Percentiles rank a stretch among this genome's conserved stretches.
These are phyloP conservation scores for Zootermopsis nevadensis DNA, from an alignment of 2,888 invertebrate genomes.

Conservation along the genomic window DNA sequence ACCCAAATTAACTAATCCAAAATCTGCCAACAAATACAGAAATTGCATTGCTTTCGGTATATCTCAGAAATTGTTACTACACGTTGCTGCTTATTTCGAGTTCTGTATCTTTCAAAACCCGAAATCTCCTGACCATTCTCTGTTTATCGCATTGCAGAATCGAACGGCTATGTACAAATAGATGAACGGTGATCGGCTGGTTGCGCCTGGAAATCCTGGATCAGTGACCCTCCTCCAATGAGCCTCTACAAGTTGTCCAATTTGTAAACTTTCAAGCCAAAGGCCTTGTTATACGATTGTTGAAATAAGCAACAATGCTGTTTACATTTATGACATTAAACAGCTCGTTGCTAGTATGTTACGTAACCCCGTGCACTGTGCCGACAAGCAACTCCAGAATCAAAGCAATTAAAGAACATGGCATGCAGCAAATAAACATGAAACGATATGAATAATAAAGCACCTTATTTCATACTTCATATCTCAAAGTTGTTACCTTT, in stretches of 20 bases:
- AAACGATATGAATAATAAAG: not conserved
- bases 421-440: not conserved
- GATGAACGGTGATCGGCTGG: constrained; percentile 11
- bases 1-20: too few relatives aligned
- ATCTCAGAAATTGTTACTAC: too few relatives aligned
- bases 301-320: constrained; percentile 13
- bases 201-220: constrained; percentile 33
- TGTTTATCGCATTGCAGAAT: not conserved
- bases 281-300: not conserved
- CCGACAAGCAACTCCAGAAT: too few relatives aligned
- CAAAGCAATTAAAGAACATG: not conserved
- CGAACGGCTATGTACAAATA: not conserved
- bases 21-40: too few relatives aligned
- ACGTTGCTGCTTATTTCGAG: too few relatives aligned
- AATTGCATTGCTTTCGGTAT: too few relatives aligned
- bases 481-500: not conserved
- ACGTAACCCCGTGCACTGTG: too few relatives aligned
- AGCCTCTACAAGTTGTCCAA: not conserved
- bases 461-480: not conserved
- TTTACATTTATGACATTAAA: not conserved
- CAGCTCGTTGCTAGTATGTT: too few relatives aligned
- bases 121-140: not conserved
- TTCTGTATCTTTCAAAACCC: not conserved
- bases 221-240: constrained; percentile 26
- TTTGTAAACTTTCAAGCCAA: not conserved